Evolutionary conservation across 2,888 invertebrate species (phyloP).

Genomic region (Ryuthela nishihirai): DNA sequence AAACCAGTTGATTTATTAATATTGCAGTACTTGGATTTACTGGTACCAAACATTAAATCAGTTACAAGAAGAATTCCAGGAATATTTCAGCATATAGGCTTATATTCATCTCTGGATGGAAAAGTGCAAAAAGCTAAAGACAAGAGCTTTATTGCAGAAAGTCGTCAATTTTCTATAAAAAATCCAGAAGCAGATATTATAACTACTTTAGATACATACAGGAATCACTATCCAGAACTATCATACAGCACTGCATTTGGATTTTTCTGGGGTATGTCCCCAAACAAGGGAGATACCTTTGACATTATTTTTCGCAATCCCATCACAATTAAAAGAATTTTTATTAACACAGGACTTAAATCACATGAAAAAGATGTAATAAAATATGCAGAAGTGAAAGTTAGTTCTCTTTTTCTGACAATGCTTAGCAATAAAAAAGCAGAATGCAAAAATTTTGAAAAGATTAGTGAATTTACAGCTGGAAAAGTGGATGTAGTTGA

Average conservation of each 20-base stretch:
- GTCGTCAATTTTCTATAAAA: conserved; percentile 43
- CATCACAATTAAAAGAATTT: conserved; percentile 44
- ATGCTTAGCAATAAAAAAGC: conserved; percentile 39
- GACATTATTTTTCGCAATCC: conserved; percentile 47
- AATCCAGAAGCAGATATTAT: conserved; percentile 50
- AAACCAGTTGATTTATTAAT: conserved; percentile 48
- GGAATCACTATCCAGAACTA: conserved; percentile 45
- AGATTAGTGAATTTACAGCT: conserved; percentile 44
- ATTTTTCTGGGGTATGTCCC: conserved; percentile 50
- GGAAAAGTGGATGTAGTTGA: conserved; percentile 46
- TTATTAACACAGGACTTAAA: conserved; percentile 47
- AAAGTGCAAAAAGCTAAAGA: conserved; percentile 49
- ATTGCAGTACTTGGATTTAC: conserved; percentile 45
- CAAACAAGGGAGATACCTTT: conserved; percentile 46
- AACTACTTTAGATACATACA: conserved; percentile 47
- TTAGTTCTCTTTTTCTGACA: conserved; percentile 40
- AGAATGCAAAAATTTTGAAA: conserved; percentile 43
- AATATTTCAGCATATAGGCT: conserved; percentile 48
- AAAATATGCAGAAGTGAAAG: conserved; percentile 44
- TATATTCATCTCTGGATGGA: conserved; percentile 47
- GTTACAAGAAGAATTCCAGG: conserved; percentile 45
- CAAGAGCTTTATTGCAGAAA: conserved; percentile 44
- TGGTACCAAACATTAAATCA: conserved; percentile 43
- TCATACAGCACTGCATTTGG: conserved; percentile 49
- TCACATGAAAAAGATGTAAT: conserved; percentile 46